Percentiles rank a stretch among this genome's conserved stretches.
phyloP scores from a whole-genome alignment of 2,888 invertebrate genomes.

The Apamea crenata region DNA sequence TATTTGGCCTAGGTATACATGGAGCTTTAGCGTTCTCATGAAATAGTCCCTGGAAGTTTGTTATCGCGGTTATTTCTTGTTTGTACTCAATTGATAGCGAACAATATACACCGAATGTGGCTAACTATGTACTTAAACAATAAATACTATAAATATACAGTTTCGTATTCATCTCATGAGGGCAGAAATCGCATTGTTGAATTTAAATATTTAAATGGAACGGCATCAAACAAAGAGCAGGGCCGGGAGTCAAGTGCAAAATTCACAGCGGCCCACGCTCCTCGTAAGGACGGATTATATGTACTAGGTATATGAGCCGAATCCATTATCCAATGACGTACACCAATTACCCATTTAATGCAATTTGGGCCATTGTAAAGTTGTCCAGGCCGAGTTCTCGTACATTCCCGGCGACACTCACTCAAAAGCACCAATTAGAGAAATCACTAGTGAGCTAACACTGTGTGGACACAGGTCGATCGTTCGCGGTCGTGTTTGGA shows the following conservation, averaged over 20 bases:
- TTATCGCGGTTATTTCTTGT: conserved; percentile 64
- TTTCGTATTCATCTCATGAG: conserved; percentile 85
- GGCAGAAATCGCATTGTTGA: conserved; percentile 82
- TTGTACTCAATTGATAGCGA: conserved; percentile 58
- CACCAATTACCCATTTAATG: conserved; percentile 90
- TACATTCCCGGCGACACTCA: conserved; percentile 88
- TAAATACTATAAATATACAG: conserved; percentile 73
- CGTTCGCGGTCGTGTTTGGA: conserved; percentile 79
- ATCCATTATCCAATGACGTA: conserved; percentile 90
- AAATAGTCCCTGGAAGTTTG: conserved; percentile 47
- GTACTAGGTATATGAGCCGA: conserved; percentile 85
- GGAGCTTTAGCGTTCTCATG: conserved; percentile 50
- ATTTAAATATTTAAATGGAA: conserved; percentile 83
- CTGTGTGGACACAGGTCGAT: conserved; percentile 80
- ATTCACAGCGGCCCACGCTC: conserved; percentile 84
- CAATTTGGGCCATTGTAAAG: conserved; percentile 89
- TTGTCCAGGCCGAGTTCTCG: conserved; percentile 83
- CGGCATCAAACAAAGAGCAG: conserved; percentile 83
- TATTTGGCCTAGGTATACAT: conserved; percentile 29
- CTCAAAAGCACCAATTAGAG: conserved; percentile 87
- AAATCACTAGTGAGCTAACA: conserved; percentile 85
- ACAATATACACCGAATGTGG: conserved; percentile 62
- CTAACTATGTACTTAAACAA: conserved; percentile 67
- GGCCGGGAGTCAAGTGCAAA: conserved; percentile 85
- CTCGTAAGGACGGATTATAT: conserved; percentile 80